Conservation (phyloP, 2,113 vertebrate genomes). For the Galemys pyrenaicus region DNA sequence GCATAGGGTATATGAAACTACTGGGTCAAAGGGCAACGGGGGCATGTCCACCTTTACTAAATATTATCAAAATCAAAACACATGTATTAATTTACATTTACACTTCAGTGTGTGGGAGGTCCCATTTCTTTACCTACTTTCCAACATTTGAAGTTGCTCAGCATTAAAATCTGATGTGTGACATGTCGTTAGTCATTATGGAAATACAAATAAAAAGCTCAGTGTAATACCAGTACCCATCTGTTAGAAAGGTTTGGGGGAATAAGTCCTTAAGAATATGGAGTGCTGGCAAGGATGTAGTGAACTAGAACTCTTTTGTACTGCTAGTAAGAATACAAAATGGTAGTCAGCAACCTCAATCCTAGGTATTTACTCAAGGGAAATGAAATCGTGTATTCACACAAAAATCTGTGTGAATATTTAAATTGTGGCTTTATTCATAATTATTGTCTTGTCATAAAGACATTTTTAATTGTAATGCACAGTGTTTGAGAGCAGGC, state of each 20-base stretch:
- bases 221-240: neutral
- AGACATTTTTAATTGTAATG: constrained; percentile 3
- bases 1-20: neutral
- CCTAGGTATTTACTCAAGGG: neutral
- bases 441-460: neutral
- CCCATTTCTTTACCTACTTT: neutral
- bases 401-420: neutral
- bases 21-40: too few species aligned
- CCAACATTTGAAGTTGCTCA: neutral
- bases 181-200: neutral
- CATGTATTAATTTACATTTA: neutral
- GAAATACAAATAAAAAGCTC: neutral
- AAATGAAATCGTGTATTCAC: neutral
- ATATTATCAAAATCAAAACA: neutral
- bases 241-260: neutral
- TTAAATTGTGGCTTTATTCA: neutral
- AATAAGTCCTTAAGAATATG: neutral
- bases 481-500: neutral
- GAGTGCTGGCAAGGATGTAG: neutral
- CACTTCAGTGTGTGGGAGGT: neutral
- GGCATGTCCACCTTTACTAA: neutral
- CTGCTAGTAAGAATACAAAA: neutral
- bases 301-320: neutral
- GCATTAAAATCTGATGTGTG: neutral
- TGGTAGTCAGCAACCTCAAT: neutral